Evolutionary conservation across 1,140 invertebrate genomes (phyloP).

Genomic region (Rhopalosiphum padi): DNA sequence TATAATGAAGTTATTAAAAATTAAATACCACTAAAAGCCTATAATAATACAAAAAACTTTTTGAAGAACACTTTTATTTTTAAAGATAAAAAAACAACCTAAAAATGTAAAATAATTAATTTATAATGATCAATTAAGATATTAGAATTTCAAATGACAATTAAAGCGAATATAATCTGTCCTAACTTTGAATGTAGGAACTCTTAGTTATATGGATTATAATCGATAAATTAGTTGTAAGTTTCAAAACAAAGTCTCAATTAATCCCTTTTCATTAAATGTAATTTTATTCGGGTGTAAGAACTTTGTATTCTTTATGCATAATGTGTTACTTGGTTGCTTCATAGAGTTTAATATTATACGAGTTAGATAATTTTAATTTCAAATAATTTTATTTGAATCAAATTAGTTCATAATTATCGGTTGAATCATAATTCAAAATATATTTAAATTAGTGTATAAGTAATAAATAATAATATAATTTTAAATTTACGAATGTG

Average conservation of each 20-base stretch:
- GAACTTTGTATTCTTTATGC: conserved; percentile 3
- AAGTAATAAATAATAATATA: neutral
- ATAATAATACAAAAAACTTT: neutral
- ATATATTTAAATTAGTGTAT: neutral
- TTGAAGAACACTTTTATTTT: neutral
- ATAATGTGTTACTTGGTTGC: neutral
- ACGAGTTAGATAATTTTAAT: neutral
- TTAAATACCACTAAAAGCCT: neutral
- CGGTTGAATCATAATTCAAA: neutral
- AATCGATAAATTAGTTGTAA: neutral
- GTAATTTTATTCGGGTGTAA: neutral
- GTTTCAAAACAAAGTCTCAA: conserved; percentile 21
- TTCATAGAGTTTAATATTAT: neutral
- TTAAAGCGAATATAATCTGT: neutral
- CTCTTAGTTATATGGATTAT: neutral
- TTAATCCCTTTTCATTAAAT: neutral
- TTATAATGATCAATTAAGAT: neutral
- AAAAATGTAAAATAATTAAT: neutral
- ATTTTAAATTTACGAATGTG: neutral
- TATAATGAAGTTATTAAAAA: neutral
- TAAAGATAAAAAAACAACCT: neutral
- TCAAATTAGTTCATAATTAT: neutral
- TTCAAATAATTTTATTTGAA: neutral
- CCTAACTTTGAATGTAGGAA: neutral
- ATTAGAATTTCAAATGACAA: neutral